Percentiles rank a stretch among this genome's conserved stretches.
Conservation (phyloP, 2,888 invertebrate genomes). For the Dryomyza anilis region DNA sequence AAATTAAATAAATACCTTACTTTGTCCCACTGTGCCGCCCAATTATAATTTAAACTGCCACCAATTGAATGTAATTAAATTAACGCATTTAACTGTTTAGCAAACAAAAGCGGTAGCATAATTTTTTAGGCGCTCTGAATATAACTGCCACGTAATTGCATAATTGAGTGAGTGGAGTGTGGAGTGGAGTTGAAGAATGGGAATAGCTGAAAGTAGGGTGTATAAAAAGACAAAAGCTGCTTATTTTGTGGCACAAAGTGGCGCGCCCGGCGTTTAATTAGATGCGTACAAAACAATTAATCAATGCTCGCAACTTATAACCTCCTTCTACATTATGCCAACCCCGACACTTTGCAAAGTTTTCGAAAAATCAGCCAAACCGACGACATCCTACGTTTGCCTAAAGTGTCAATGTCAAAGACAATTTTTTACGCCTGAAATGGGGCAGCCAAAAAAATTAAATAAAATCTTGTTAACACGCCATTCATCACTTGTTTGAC, state of each 20-base stretch:
- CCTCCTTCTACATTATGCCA: no score
- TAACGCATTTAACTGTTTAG: slow-evolving; percentile 25
- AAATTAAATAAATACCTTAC: no score
- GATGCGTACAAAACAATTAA: slow-evolving; percentile 59
- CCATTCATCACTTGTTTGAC: slow-evolving; percentile 57
- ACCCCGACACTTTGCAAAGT: slow-evolving; percentile 4
- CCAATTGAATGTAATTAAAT: slow-evolving; percentile 30
- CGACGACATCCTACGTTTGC: not conserved
- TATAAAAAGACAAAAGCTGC: not conserved
- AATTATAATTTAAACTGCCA: no score
- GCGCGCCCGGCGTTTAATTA: slow-evolving; percentile 48
- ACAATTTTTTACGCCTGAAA: slow-evolving; percentile 52
- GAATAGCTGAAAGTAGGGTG: not conserved
- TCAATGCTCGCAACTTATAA: no score
- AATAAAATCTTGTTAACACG: slow-evolving; percentile 61
- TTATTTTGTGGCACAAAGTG: slow-evolving; percentile 15
- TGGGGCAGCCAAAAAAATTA: slow-evolving; percentile 38
- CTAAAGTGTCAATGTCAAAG: slow-evolving; percentile 54
- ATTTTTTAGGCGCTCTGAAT: slow-evolving; percentile 29
- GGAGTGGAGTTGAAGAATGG: slow-evolving; percentile 3
- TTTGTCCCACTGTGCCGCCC: no score
- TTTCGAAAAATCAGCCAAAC: not conserved
- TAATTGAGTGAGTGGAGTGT: slow-evolving; percentile 14
- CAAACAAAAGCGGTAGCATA: no score
- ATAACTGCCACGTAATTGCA: slow-evolving; percentile 26